Evolutionary conservation across 2,113 vertebrate species (phyloP), one percentile per base, ranked within the genome.

Genomic region (Oxyura jamaicensis): DNA sequence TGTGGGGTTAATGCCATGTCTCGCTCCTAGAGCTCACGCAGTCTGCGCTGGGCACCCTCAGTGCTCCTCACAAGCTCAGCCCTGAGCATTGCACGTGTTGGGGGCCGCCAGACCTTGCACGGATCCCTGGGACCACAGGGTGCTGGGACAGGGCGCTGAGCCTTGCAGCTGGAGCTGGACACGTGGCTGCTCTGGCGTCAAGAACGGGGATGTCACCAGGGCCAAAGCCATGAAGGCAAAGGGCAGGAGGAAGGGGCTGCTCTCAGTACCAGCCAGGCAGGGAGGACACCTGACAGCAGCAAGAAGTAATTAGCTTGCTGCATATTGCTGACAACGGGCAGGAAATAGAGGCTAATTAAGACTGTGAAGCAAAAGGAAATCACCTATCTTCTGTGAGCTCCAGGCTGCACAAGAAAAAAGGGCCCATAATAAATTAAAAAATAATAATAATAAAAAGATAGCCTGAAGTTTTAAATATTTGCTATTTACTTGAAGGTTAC

Each of bases 131-230:
- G 44, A 52, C 44, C 44, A 36, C 33, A 23, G 62, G 69, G 44
- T 26, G n/a, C n/a, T 3, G 4, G 4, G 41, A 8, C 25, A 11
- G 25, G 36, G 58, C 10, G 0, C 0, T 73, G 55, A 50, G 31
- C 26, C 42, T 21, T 13, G 20, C 1, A 1, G 42, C 52, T 52
- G 62, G 56, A 48, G 35, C 0, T 10, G 62, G 62, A 76, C n/a
- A 8, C 0, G 0, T 20, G 13, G 29, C 31, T 36, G 41, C n/a
- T 29, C 50, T 71, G 0, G 0, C 7, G 31, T 8, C 0, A 1
- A 23, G 48, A 35, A 29, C 48, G 39, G 35, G 39, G 20, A 48
- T 8, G 2, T 35, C 13, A 2, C 35, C 8, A 6, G 1, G 65
- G 42, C 6, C 44, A 66, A 42, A 83, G 78, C 58, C 29, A 11